Evolutionary conservation across 1,140 invertebrate species (phyloP).

Genomic region (Temnothorax curvispinosus): DNA sequence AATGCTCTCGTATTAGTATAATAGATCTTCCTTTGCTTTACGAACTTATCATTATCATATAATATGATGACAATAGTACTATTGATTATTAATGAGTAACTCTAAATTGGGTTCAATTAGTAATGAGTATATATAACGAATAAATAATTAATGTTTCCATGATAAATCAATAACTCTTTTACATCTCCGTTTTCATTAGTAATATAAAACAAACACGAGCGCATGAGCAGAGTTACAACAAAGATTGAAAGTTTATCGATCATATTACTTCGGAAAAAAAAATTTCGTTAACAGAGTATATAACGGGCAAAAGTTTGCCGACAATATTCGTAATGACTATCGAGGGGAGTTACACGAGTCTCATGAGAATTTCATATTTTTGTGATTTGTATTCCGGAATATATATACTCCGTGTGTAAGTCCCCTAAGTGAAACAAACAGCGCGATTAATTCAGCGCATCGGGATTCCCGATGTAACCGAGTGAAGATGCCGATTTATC

Average conservation of each 20-base stretch:
- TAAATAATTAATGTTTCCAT: neutral
- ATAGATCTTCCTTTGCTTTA: neutral
- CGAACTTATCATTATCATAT: neutral
- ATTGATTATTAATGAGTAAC: neutral
- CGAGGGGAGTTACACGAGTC: conserved; percentile 33
- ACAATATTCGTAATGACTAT: conserved; percentile 35
- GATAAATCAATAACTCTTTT: neutral
- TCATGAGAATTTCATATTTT: conserved; percentile 44
- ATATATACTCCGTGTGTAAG: neutral
- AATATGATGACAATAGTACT: neutral
- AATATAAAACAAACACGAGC: too few relatives aligned
- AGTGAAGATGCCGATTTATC: conserved; percentile 57
- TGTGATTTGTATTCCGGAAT: conserved; percentile 37
- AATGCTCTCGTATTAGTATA: neutral
- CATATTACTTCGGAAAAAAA: neutral
- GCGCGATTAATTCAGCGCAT: conserved; percentile 53
- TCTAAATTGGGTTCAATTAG: neutral
- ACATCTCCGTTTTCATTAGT: neutral
- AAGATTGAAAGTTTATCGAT: neutral
- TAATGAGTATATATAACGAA: neutral
- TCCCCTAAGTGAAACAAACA: conserved; percentile 58
- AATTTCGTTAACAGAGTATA: neutral
- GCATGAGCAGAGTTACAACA: conserved; percentile 8
- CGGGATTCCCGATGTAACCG: conserved; percentile 50
- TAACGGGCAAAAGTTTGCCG: neutral